Conservation (phyloP, 2,888 invertebrate genomes). For the Lobophora halterata region DNA sequence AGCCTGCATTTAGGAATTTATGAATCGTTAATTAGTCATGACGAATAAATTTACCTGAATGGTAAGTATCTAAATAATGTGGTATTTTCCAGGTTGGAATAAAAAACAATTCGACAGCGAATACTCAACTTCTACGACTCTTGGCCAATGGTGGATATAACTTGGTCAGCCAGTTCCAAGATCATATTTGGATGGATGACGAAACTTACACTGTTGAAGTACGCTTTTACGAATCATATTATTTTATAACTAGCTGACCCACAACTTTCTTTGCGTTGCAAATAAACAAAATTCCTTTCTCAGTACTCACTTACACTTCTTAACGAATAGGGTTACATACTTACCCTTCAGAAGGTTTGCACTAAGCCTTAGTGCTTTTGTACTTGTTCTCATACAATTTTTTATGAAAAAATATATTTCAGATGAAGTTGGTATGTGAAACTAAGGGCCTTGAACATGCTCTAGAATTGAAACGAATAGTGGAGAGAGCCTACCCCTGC, state of each 20-base stretch:
- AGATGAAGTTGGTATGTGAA: constrained; percentile 92
- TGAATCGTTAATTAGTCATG: too few species aligned
- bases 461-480: constrained; percentile 59
- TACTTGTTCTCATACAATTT: too few species aligned
- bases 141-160: constrained; percentile 88
- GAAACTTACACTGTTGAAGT: constrained; percentile 85
- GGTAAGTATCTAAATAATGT: too few species aligned
- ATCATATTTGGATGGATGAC: constrained; percentile 93
- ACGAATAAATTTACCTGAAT: too few species aligned
- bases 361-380: too few species aligned
- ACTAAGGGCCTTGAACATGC: constrained; percentile 90
- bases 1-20: too few species aligned
- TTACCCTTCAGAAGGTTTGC: too few species aligned
- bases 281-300: too few species aligned
- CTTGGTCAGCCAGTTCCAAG: constrained; percentile 94
- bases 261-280: too few species aligned
- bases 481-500: constrained; percentile 58
- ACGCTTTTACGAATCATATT: constrained; percentile 9
- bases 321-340: too few species aligned
- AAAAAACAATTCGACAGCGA: constrained; percentile 72
- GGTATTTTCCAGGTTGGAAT: constrained; percentile 49
- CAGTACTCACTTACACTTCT: too few species aligned
- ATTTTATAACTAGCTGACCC: too few species aligned
- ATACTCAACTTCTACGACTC: constrained; percentile 86
- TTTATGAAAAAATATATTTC: constrained; percentile 31